Percentiles rank a stretch among this genome's conserved stretches.
phyloP scores from a whole-genome alignment of 2,113 vertebrate genomes.

The Carollia perspicillata region DNA sequence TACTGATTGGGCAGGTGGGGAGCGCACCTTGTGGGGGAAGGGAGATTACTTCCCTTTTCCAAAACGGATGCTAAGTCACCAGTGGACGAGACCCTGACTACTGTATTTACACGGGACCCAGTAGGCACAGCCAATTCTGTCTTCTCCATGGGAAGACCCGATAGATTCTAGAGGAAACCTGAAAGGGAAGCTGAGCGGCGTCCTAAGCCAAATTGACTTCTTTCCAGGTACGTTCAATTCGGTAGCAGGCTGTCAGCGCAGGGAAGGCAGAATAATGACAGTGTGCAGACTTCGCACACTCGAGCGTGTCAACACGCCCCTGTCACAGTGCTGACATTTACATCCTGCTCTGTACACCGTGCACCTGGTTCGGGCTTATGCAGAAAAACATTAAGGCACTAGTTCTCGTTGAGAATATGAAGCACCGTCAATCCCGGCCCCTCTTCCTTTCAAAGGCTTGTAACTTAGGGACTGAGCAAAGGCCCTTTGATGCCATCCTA shows the following conservation, averaged over 20 bases:
- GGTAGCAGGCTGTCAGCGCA: conserved; percentile 60
- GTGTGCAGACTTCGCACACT: conserved; percentile 51
- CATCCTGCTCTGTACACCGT: neutral
- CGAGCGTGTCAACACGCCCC: conserved; percentile 13
- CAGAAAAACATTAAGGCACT: conserved; percentile 53
- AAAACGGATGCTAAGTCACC: neutral
- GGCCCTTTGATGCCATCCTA: neutral
- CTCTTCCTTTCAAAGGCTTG: neutral
- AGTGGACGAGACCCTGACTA: neutral
- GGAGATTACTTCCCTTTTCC: neutral
- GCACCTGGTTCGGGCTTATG: conserved; percentile 1
- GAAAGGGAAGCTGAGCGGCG: conserved; percentile 28
- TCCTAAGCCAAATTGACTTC: conserved; percentile 61
- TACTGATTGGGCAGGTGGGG: accelerated
- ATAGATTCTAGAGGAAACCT: neutral
- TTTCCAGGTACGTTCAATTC: conserved; percentile 58
- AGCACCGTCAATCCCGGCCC: neutral
- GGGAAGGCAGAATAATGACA: conserved; percentile 51
- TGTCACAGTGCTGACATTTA: conserved; percentile 48
- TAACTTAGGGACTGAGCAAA: neutral
- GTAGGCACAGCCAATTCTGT: conserved; percentile 11
- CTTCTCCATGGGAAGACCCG: neutral
- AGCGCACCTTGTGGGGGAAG: neutral
- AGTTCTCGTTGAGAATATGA: conserved; percentile 44
- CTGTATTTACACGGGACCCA: neutral